These are phyloP conservation scores for Rhopalosiphum nymphaeae DNA, from an alignment of 2,888 invertebrate species.

Conservation along the genomic window DNA sequence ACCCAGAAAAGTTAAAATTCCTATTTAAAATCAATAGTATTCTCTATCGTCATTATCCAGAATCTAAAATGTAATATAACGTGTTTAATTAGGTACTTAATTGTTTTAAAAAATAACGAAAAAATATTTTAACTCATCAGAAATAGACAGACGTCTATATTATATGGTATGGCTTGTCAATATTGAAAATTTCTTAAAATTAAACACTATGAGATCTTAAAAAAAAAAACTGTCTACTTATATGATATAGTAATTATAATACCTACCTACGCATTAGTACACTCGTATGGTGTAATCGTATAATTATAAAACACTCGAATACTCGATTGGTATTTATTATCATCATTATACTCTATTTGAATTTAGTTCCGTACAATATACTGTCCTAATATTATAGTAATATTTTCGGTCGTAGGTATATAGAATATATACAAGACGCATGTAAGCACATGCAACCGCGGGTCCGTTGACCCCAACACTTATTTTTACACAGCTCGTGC, in stretches of 20 bases:
- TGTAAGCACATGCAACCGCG: not conserved
- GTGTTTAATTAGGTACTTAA: not conserved
- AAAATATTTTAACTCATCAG: not conserved
- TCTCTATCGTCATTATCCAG: not conserved
- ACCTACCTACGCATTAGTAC: not conserved
- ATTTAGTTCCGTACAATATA: not conserved
- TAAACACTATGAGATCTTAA: not conserved
- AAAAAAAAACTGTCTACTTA: not conserved
- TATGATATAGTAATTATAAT: not conserved
- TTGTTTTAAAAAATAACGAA: not conserved
- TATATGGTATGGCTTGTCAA: not conserved
- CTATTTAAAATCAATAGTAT: not conserved
- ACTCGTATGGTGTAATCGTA: not conserved
- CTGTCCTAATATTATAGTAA: not conserved
- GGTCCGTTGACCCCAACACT: not conserved
- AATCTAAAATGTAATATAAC: not conserved
- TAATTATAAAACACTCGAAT: not conserved
- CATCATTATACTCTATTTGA: not conserved
- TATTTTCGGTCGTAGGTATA: constrained; percentile 2
- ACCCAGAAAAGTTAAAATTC: not conserved
- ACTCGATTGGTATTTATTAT: not conserved
- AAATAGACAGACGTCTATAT: not conserved
- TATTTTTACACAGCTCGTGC: constrained; percentile 17
- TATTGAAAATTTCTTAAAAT: not conserved
- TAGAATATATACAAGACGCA: not conserved